Evolutionary conservation across 2,797 vertebrate species (phyloP).

Genomic region (Eremophila alpestris): DNA sequence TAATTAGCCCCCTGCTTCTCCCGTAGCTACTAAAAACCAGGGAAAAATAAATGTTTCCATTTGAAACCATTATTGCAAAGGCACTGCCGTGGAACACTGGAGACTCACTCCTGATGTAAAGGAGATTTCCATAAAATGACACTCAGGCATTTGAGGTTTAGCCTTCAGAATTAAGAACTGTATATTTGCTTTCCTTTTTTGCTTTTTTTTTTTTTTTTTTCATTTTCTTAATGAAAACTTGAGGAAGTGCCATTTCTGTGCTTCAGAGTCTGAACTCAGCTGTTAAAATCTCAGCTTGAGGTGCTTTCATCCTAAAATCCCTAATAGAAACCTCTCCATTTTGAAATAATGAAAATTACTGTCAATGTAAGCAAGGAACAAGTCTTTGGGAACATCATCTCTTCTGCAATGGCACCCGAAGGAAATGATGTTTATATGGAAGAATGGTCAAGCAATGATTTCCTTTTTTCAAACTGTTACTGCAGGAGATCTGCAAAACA

Average conservation of each 20-base stretch:
- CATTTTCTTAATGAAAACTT: background rate
- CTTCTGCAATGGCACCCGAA: background rate
- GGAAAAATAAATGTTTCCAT: slow-evolving; percentile 51
- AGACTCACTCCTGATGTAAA: slow-evolving; percentile 7
- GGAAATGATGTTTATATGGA: background rate
- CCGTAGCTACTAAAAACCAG: slow-evolving; percentile 46
- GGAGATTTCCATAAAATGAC: slow-evolving; percentile 40
- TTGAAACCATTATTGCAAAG: slow-evolving; percentile 52
- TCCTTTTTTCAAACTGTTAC: background rate
- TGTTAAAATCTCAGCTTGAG: slow-evolving; percentile 1
- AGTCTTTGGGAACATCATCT: background rate
- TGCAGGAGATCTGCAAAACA: background rate
- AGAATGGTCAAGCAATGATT: background rate
- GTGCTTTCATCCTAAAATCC: background rate
- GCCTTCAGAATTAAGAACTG: slow-evolving; percentile 20
- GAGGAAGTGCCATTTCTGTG: background rate
- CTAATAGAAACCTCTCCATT: background rate
- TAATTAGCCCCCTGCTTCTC: slow-evolving; percentile 54
- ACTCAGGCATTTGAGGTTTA: background rate
- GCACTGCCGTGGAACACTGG: slow-evolving; percentile 4
- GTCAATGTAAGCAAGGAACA: background rate
- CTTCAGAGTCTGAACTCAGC: background rate
- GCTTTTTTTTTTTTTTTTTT: too few species aligned
- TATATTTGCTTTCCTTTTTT: background rate
- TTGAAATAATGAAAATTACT: background rate